phyloP scores from a whole-genome alignment of 2,888 invertebrate genomes.

The Plagodis pulveraria region DNA sequence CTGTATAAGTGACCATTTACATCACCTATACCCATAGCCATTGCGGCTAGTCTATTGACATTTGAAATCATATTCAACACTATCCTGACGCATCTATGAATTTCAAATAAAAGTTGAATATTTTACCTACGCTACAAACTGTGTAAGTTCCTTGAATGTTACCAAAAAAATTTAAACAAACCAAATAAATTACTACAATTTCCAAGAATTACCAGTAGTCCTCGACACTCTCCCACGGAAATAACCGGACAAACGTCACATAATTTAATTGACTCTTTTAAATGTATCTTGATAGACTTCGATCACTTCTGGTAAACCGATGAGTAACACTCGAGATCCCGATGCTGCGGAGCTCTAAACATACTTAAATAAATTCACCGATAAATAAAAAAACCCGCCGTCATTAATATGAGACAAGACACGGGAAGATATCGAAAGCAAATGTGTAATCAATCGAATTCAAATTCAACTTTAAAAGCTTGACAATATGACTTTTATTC shows the following conservation, averaged over 20 bases:
- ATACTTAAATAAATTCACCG: conserved; percentile 62
- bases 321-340: conserved; percentile 53
- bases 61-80: no score
- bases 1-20: no score
- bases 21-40: no score
- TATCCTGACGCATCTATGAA: no score
- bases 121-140: no score
- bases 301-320: conserved; percentile 52
- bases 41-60: no score
- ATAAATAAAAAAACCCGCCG: conserved; percentile 71
- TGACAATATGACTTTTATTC: conserved; percentile 45
- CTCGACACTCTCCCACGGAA: conserved; percentile 29
- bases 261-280: conserved; percentile 47
- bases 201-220: conserved; percentile 21
- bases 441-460: conserved; percentile 39
- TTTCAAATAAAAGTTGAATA: no score
- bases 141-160: no score
- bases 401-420: conserved; percentile 74
- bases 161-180: no score
- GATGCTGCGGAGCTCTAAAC: conserved; percentile 47
- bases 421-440: conserved; percentile 60
- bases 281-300: conserved; percentile 48
- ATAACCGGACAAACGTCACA: conserved; percentile 38
- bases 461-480: conserved; percentile 50
- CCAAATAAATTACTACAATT: conserved; percentile 8